These are phyloP conservation scores for Laticauda laticaudata DNA, from an alignment of 2,113 vertebrate genomes.

Conservation along the genomic window DNA sequence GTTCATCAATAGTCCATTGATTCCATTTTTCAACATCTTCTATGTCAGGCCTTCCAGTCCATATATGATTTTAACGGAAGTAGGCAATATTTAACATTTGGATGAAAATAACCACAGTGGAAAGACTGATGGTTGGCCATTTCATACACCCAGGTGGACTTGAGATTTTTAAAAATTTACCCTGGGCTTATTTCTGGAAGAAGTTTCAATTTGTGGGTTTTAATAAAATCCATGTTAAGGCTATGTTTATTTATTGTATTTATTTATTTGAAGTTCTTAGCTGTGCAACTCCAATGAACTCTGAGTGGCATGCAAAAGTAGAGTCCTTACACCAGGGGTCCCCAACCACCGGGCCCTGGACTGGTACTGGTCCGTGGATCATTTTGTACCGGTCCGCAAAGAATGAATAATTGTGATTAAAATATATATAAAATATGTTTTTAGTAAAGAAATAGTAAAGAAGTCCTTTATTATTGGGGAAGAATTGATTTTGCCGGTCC, in stretches of 20 bases:
- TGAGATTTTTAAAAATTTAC: not conserved
- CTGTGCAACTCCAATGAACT: not conserved
- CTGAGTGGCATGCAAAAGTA: not conserved
- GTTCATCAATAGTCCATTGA: not conserved
- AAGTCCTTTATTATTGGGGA: too few relatives aligned
- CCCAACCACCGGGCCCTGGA: too few relatives aligned
- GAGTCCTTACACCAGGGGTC: not conserved
- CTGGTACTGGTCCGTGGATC: too few relatives aligned
- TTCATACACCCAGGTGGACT: not conserved
- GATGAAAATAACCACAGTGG: not conserved
- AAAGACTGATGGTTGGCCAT: not conserved
- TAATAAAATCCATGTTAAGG: not conserved
- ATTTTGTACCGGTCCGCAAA: too few relatives aligned
- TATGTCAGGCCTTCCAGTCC: not conserved
- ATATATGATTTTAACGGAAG: not conserved
- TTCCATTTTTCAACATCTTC: not conserved
- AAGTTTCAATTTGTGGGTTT: not conserved
- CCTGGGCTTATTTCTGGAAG: not conserved
- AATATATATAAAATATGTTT: too few relatives aligned
- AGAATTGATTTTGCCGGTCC: too few relatives aligned
- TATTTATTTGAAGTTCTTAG: not conserved
- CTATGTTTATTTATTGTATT: not conserved
- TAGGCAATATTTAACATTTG: not conserved
- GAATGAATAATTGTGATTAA: too few relatives aligned
- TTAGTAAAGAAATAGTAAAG: too few relatives aligned